Conservation (phyloP, 1,140 invertebrate genomes). For the Goniozus legneri region DNA sequence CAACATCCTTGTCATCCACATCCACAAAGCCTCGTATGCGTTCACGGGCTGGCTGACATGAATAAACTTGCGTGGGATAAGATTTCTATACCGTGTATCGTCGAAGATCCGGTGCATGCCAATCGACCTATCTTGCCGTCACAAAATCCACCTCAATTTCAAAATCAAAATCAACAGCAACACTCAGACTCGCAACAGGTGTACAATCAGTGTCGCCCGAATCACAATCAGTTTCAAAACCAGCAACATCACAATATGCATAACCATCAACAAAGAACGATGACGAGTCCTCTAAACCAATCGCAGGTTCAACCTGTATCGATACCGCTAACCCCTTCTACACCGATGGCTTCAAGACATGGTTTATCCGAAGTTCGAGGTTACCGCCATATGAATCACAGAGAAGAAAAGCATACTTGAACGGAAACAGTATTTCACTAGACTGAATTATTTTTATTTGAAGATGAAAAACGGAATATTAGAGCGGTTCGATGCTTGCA, state of each 20-base stretch:
- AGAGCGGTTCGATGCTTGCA: too few relatives aligned
- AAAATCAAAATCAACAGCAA: background rate
- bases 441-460: too few relatives aligned
- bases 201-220: too few relatives aligned
- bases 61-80: conserved; percentile 33
- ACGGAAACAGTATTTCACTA: too few relatives aligned
- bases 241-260: too few relatives aligned
- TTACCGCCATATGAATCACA: too few relatives aligned
- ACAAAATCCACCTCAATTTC: background rate
- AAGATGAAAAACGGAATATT: too few relatives aligned
- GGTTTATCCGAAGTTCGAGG: too few relatives aligned
- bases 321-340: background rate
- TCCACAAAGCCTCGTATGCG: conserved; percentile 30
- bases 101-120: conserved; percentile 10
- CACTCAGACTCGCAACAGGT: background rate
- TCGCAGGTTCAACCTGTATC: background rate
- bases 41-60: conserved; percentile 32
- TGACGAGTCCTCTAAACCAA: background rate
- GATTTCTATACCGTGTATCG: conserved; percentile 27
- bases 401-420: too few relatives aligned
- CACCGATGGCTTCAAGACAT: too few relatives aligned
- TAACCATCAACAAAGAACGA: too few relatives aligned
- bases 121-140: background rate
- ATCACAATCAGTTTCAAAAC: too few relatives aligned
- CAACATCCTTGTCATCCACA: conserved; percentile 26